These are phyloP conservation scores for Leptodactylus fuscus DNA, from an alignment of 2,113 vertebrate genomes.

Conservation along the genomic window DNA sequence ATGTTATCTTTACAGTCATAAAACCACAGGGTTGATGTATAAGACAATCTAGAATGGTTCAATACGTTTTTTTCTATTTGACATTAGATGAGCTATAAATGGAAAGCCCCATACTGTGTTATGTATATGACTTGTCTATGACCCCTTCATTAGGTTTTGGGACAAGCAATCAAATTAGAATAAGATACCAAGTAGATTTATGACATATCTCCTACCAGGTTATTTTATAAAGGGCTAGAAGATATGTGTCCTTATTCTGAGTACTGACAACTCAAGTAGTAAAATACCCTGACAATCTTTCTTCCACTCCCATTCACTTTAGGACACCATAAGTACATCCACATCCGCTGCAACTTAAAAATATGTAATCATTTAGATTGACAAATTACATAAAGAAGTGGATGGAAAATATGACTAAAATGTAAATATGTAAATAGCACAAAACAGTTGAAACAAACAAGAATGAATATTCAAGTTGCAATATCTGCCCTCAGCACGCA, in stretches of 20 bases:
- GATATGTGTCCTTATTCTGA: background rate
- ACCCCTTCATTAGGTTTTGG: conserved; percentile 30
- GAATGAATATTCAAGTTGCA: no score
- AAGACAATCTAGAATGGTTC: conserved; percentile 11
- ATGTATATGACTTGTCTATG: conserved; percentile 48
- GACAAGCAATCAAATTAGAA: conserved; percentile 12
- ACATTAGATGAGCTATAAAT: conserved; percentile 42
- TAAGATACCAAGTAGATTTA: conserved; percentile 18
- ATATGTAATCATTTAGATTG: no score
- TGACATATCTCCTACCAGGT: background rate
- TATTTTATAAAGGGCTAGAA: background rate
- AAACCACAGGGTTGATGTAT: conserved; percentile 29
- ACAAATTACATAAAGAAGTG: no score
- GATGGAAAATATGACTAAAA: no score
- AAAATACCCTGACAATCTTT: background rate
- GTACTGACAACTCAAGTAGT: background rate
- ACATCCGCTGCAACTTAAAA: no score
- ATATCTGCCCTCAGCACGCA: no score
- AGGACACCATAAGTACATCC: no score
- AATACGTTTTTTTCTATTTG: conserved; percentile 45
- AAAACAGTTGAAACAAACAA: no score
- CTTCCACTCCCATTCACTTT: no score
- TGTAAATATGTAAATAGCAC: no score
- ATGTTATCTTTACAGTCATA: conserved; percentile 20
- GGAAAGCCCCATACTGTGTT: conserved; percentile 39